Evolutionary conservation across 2,888 invertebrate genomes (phyloP), one percentile per base, ranked within the genome.

Genomic region (Drosophila dives): DNA sequence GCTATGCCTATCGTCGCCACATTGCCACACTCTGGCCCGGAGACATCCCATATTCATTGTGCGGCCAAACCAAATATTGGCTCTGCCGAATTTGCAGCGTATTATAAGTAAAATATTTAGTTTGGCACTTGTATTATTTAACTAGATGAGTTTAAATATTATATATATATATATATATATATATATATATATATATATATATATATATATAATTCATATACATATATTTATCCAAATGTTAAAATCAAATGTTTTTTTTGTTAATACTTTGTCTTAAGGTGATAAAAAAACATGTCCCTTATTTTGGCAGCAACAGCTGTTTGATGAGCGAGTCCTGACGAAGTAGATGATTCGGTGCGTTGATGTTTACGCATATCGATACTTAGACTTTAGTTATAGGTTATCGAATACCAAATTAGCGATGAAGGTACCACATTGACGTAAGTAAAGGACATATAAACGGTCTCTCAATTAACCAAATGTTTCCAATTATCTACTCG

Each of bases 21-120:
- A 33, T 73, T 58, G 89, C 88, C 49, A 87, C 85, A 0, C 62
- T 87, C 10, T 84, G 69, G 64, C 0, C 0, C n/a, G 7, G 17
- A 23, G 0, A 3, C 53, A 1, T 29, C 26, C 2, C 7, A 48
- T 0, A 32, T 68, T 2, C 79, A 76, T 36, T 81, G 87, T 58
- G 62, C 56, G 33, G 6, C 29, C 0, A 42, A 69, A 0, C 65
- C 15, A 0, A 17, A 32, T 6, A 67, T 85, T 50, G 86, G 60
- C 34, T 81, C 86, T 29, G 3, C 36, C 12, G 88, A 84, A 26
- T 78, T 82, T 6, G 0, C 2, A 3, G 2, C 33, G 1, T 64
- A 76, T 45, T 85, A 76, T 51, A 54, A 62, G 49, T 12, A 84
- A 0, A 49, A 58, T 3, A 66, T 53, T 60, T 40, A 65, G 29